Conservation (phyloP, 2,888 invertebrate species). For the Meandrusa payeni region DNA sequence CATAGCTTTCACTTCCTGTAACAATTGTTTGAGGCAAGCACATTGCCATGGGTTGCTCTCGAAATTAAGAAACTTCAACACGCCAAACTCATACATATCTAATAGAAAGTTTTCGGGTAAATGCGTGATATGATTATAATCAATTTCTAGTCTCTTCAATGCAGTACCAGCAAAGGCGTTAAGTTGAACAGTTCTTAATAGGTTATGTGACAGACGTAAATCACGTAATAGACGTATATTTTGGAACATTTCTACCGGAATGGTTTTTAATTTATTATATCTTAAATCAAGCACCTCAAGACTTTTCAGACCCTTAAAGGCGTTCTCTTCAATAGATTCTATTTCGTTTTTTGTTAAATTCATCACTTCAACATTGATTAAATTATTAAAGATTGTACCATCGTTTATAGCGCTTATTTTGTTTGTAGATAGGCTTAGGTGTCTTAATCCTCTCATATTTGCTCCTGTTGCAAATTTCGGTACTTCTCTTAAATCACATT, state of each 20-base stretch:
- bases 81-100: conserved; percentile 21
- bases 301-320: conserved; percentile 15
- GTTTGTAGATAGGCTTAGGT: conserved; percentile 9
- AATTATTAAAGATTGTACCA: conserved; percentile 3
- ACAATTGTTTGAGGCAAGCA: conserved; percentile 27
- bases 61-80: conserved; percentile 27
- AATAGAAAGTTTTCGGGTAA: conserved; percentile 27
- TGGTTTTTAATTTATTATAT: conserved; percentile 25
- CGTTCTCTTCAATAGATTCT: conserved; percentile 10
- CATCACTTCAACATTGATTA: not conserved
- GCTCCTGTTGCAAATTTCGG: not conserved
- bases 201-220: conserved; percentile 29
- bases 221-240: conserved; percentile 25
- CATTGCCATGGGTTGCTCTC: conserved; percentile 33
- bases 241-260: conserved; percentile 28
- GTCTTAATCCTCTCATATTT: conserved; percentile 8
- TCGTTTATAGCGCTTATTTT: conserved; percentile 7
- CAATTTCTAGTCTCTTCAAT: conserved; percentile 27
- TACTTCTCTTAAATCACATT: conserved; percentile 7
- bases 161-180: conserved; percentile 23
- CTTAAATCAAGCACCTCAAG: conserved; percentile 27
- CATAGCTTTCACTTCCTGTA: conserved; percentile 28
- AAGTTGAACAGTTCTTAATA: conserved; percentile 22
- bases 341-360: conserved; percentile 10
- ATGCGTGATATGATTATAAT: conserved; percentile 28